Percentiles rank a stretch among this genome's conserved stretches.
These are phyloP conservation scores for Ariolimax columbianus DNA, from an alignment of 2,888 invertebrate species.

Conservation along the genomic window DNA sequence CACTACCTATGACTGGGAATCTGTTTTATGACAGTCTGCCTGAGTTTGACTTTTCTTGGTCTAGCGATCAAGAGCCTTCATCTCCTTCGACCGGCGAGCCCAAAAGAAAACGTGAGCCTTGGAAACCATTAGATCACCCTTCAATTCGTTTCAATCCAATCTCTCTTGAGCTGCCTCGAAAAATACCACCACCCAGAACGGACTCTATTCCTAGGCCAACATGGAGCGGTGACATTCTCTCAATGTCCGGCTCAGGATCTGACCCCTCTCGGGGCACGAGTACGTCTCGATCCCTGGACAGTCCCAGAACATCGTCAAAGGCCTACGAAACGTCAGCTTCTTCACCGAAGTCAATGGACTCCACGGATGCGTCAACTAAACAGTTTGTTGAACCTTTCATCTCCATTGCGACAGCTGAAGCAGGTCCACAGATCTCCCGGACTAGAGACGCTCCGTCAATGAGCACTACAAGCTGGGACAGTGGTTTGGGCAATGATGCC, in stretches of 20 bases:
- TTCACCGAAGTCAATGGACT: neutral
- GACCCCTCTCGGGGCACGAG: neutral
- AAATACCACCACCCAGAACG: slow-evolving; percentile 35
- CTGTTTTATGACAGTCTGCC: slow-evolving; percentile 41
- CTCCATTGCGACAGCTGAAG: slow-evolving; percentile 6
- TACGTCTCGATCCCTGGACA: slow-evolving; percentile 41
- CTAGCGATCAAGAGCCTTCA: neutral
- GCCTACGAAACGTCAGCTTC: slow-evolving; percentile 24
- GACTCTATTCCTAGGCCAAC: slow-evolving; percentile 46
- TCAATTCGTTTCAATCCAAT: neutral
- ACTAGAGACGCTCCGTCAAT: neutral
- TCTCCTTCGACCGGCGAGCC: neutral
- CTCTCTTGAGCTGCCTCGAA: slow-evolving; percentile 29
- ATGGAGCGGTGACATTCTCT: slow-evolving; percentile 33
- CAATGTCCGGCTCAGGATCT: neutral
- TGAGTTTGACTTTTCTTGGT: neutral
- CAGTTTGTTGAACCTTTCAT: neutral
- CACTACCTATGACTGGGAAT: neutral
- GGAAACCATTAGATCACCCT: neutral
- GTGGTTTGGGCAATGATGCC: slow-evolving; percentile 51
- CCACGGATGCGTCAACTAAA: neutral
- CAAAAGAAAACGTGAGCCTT: neutral
- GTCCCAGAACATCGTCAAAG: slow-evolving; percentile 4
- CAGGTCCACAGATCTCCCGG: slow-evolving; percentile 5
- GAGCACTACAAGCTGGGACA: slow-evolving; percentile 51